Conservation (phyloP, 2,113 vertebrate genomes). For the Triplophysa rosa region DNA sequence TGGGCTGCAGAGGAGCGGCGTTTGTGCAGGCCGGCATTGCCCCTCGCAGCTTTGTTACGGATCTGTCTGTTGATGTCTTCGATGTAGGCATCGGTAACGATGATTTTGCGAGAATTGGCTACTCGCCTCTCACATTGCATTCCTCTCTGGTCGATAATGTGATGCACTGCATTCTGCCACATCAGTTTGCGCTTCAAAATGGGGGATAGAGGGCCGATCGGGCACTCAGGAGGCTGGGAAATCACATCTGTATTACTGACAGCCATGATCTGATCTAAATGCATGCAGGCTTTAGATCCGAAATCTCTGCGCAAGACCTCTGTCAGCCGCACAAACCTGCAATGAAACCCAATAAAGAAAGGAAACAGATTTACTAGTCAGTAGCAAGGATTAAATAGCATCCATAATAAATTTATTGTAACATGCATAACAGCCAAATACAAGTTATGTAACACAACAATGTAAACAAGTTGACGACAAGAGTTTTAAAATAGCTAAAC, state of each 20-base stretch:
- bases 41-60: constrained; percentile 54
- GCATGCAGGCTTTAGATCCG: neutral
- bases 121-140: constrained; percentile 36
- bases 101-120: constrained; percentile 51
- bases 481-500: no score
- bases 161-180: constrained; percentile 63
- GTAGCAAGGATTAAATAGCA: neutral
- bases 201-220: constrained; percentile 9
- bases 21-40: constrained; percentile 44
- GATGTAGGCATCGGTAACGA: constrained; percentile 66
- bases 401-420: neutral
- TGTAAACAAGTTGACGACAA: no score
- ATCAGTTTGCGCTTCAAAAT: constrained; percentile 55
- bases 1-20: constrained; percentile 48
- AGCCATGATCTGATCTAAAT: constrained; percentile 39
- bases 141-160: constrained; percentile 64
- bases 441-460: no score
- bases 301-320: neutral
- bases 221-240: constrained; percentile 27
- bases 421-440: neutral
- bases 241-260: constrained; percentile 40
- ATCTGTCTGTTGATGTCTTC: constrained; percentile 68
- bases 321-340: constrained; percentile 14
- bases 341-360: neutral
- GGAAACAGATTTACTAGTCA: neutral